Conservation (phyloP, 2,888 invertebrate genomes). For the Lepidocyrtinus sp. region DNA sequence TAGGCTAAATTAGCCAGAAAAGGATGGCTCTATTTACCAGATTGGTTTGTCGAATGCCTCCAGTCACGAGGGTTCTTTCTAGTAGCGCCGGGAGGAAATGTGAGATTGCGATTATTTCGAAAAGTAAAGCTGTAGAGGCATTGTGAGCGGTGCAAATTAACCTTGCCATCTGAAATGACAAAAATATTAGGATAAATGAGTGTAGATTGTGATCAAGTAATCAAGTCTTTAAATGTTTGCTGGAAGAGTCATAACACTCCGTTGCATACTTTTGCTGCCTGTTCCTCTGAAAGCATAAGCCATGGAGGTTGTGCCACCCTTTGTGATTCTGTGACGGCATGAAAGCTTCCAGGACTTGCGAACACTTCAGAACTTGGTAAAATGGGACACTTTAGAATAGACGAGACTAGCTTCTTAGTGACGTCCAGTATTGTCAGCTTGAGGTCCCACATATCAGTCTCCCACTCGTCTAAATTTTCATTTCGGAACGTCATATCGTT, state of each 20-base stretch:
- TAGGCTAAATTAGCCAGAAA: constrained; percentile 12
- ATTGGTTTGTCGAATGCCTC: constrained; percentile 48
- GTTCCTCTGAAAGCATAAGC: constrained; percentile 50
- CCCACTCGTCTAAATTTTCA: constrained; percentile 33
- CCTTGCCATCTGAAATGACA: constrained; percentile 60
- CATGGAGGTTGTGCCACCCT: constrained; percentile 61
- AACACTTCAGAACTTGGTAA: constrained; percentile 33
- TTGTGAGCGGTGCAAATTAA: constrained; percentile 63
- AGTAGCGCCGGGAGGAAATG: constrained; percentile 64
- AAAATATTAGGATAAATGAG: too few species aligned
- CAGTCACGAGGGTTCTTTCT: constrained; percentile 60
- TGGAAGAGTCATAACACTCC: background rate
- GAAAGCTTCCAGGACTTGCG: constrained; percentile 22
- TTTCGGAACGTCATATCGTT: background rate
- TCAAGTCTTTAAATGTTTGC: background rate
- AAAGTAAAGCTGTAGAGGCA: constrained; percentile 64
- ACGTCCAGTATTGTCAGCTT: constrained; percentile 45
- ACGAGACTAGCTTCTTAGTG: constrained; percentile 32
- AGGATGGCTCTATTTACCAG: constrained; percentile 53
- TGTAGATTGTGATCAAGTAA: background rate
- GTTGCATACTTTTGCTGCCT: constrained; percentile 51
- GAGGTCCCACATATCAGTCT: constrained; percentile 39
- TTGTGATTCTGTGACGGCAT: constrained; percentile 57
- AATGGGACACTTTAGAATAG: constrained; percentile 39
- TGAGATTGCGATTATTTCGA: constrained; percentile 66